Evolutionary conservation across 2,113 vertebrate species (phyloP).

Genomic region (Periophthalmodon schlosseri): DNA sequence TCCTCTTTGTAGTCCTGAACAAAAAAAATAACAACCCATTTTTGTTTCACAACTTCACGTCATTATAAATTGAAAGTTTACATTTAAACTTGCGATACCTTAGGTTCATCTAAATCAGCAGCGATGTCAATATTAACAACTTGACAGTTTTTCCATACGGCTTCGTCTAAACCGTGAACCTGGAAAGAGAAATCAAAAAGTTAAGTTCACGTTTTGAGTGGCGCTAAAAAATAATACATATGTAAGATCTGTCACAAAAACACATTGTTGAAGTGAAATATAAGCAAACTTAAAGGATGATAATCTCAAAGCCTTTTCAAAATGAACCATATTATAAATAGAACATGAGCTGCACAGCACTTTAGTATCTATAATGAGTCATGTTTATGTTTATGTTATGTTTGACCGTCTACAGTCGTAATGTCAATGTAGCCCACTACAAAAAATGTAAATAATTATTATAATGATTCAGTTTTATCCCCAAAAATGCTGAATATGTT

Average conservation of each 20-base stretch:
- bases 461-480: no score
- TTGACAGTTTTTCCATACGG: slow-evolving; percentile 82
- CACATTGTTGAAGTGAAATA: neutral
- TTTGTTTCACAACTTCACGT: no score
- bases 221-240: neutral
- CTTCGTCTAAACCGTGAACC: slow-evolving; percentile 88
- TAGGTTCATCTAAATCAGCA: slow-evolving; percentile 79
- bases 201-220: neutral
- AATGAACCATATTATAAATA: neutral
- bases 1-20: slow-evolving; percentile 92
- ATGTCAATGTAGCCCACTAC: no score
- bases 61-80: neutral
- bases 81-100: slow-evolving; percentile 71
- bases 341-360: neutral
- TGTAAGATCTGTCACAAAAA: neutral
- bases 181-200: slow-evolving; percentile 48
- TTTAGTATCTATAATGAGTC: no score
- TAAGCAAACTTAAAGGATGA: neutral
- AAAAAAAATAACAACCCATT: neutral
- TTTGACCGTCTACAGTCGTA: no score
- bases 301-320: neutral
- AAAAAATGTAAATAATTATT: no score
- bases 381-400: no score
- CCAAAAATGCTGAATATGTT: no score
- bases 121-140: slow-evolving; percentile 90